Base-by-base conservation (phyloP, 2,888 invertebrate genomes). In the Pachydiplax longipennis region DNA sequence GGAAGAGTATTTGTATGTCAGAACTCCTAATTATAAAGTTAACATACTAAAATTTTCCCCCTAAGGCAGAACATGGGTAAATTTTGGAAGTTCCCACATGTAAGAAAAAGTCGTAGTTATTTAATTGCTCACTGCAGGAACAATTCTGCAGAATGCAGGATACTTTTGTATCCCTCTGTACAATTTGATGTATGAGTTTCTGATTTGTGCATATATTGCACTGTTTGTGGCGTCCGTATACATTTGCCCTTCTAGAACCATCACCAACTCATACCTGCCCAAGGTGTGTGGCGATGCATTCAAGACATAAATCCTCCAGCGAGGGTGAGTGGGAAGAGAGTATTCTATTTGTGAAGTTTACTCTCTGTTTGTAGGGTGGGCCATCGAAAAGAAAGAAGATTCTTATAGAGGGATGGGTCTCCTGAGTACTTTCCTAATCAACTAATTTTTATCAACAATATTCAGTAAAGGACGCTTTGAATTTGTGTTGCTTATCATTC, bases 361-460 rank as follows among this genome's bases (percentile, higher is more conserved):
- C 15, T 73, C 65, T 80, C 90, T 90, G n/a, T 91, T 91, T 92
- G 92, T 93, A 94, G 95, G 94, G 96, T 96, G 31, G 73, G 73
- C 73, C 31, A 73, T 31, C 3, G 10, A 13, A 31, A 31, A 31
- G 31, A 13, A 31, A 31, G 73, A 31, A 73, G 73, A 73, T 31
- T 73, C 31, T 13, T 73, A 31, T 73, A 31, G 73, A 6, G 73
- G 73, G 73, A 73, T 73, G 31, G 73, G 31, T 73, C 25, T 25
- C 25, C 31, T 73, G 25, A 22, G 12, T 31, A 18, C 8, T 53
- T 53, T 73, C 13, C 73, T 31, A 73, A 73, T 13, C 31, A 18
- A 73, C 31, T 73, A 73, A 31, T 73, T 12, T 15, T 73, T 31
- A 25, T 12, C 31, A 31, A 73, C 73, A 73, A 31, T 31, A 73